Evolutionary conservation across 2,113 vertebrate genomes (phyloP).

Genomic region (Channa argus): DNA sequence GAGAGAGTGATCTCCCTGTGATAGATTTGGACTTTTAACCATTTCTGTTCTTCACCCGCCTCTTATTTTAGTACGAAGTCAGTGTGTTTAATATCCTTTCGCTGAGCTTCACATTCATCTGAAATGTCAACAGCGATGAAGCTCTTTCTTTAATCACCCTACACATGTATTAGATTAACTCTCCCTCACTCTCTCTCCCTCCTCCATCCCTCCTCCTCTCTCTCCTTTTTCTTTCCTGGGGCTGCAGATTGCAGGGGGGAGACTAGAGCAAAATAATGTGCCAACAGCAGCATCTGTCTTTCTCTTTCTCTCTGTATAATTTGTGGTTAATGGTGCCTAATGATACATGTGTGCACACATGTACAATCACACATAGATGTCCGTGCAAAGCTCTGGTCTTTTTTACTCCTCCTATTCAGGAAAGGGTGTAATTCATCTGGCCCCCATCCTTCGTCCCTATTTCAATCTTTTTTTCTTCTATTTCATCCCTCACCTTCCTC

Average conservation of each 20-base stretch:
- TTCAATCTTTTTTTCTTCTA: not conserved
- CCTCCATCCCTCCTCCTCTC: not conserved
- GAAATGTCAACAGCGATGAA: constrained; percentile 61
- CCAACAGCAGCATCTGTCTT: constrained; percentile 76
- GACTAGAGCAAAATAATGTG: constrained; percentile 36
- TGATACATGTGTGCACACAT: constrained; percentile 72
- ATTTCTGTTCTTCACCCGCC: constrained; percentile 25
- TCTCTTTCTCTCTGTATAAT: constrained; percentile 75
- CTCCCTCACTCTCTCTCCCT: not conserved
- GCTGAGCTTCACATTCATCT: constrained; percentile 58
- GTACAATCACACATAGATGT: constrained; percentile 13
- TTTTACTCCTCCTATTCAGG: constrained; percentile 28
- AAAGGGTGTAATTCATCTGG: constrained; percentile 47
- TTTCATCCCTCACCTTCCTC: not conserved
- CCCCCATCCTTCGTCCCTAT: not conserved
- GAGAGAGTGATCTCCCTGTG: constrained; percentile 19
- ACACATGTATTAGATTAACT: constrained; percentile 59
- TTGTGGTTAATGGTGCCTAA: constrained; percentile 78
- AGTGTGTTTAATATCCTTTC: constrained; percentile 59
- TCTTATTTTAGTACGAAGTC: not conserved
- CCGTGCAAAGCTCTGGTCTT: not conserved
- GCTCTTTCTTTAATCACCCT: constrained; percentile 64
- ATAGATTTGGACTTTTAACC: constrained; percentile 45
- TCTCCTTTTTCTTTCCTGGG: not conserved
- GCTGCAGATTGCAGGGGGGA: constrained; percentile 36